Evolutionary conservation across 1,140 invertebrate species (phyloP), one percentile per base, ranked within the genome.

Genomic region (Phenacoccus solenopsis): DNA sequence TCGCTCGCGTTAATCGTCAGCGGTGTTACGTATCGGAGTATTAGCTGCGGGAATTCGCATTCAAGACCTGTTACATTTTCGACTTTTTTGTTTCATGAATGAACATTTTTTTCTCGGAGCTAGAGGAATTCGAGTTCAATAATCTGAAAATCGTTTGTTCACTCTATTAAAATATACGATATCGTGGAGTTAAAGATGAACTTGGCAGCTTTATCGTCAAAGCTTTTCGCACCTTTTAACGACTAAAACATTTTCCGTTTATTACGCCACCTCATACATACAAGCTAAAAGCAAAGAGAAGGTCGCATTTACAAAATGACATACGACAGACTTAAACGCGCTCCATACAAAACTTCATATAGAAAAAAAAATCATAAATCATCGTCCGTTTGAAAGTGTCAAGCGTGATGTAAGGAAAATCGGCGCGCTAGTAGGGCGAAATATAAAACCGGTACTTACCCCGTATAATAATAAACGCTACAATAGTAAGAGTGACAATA

Each of bases 361-460:
- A 49, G 38, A n/a, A 49, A 49, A 49, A 49, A 49, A 49, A 49
- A 49, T 49, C 38, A 49, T 49, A 49, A 49, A 49, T 49, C 38
- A 49, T 49, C 38, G 38, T 49, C 38, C 38, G 38, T 49, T 49
- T 49, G 38, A 49, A 49, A 49, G 38, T 49, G 38, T 49, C 38
- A 16, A 49, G 38, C 38, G 20, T 49, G 38, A 49, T 49, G 38
- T 49, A 49, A 49, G 38, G 38, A 49, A 49, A 49, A 49, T 49
- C 38, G 38, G 12, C 20, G 13, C 20, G 20, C 20, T 49, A 10
- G 20, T 49, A 49, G 38, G 38, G 38, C 4, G 38, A 49, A 49
- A 49, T 49, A 49, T 49, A 49, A 49, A 49, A 49, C 38, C 38
- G 38, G 38, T 49, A 49, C 38, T 49, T 49, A 49, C 38, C 38